These are phyloP conservation scores for Plodia interpunctella DNA, from an alignment of 1,140 invertebrate species.

Conservation along the genomic window DNA sequence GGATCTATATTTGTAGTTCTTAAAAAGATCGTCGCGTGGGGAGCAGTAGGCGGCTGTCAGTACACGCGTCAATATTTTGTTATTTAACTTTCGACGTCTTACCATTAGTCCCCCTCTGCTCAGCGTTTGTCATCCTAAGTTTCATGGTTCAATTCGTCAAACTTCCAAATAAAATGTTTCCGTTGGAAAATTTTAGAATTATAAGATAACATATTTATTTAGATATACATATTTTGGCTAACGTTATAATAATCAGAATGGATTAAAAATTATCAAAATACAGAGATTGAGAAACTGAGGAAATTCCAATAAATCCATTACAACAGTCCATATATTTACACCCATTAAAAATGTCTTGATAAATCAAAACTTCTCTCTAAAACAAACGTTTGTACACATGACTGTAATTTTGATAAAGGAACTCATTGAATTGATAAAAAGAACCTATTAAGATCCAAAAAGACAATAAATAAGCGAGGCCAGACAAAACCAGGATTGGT, in stretches of 20 bases:
- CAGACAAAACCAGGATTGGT: conserved; percentile 1
- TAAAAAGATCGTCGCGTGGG: not conserved
- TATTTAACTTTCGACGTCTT: conserved; percentile 4
- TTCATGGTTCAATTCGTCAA: not conserved
- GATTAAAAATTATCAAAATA: too few relatives aligned
- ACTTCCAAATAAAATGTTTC: not conserved
- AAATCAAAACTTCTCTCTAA: too few relatives aligned
- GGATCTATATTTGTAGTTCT: not conserved
- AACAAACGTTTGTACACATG: too few relatives aligned
- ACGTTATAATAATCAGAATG: too few relatives aligned
- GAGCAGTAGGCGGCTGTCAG: not conserved
- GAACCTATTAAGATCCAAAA: not conserved
- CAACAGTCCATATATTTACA: too few relatives aligned
- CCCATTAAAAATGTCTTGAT: too few relatives aligned
- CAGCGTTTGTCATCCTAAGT: not conserved
- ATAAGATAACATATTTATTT: too few relatives aligned
- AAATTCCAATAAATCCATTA: too few relatives aligned
- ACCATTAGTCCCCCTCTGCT: not conserved
- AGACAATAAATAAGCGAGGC: conserved; percentile 7
- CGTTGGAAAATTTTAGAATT: not conserved
- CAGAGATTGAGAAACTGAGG: too few relatives aligned
- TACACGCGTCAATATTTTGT: not conserved
- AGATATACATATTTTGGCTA: too few relatives aligned
- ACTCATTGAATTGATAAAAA: not conserved
- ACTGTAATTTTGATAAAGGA: too few relatives aligned